Base-by-base conservation (phyloP, 2,888 invertebrate species). In the Diarsia mendica region DNA sequence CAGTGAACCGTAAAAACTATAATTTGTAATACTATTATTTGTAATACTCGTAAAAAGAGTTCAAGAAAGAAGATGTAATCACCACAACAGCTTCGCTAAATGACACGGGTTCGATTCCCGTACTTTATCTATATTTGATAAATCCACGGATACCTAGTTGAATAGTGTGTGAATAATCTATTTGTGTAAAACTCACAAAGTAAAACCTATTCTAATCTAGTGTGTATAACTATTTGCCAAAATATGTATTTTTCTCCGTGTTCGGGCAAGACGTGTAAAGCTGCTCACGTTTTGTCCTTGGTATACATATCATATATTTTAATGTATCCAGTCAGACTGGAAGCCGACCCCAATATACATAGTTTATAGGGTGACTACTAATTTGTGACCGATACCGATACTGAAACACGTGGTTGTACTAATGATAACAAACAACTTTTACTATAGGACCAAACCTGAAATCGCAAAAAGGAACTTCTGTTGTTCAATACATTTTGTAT, bases 251-350 rank as follows among this genome's bases (percentile, higher is more conserved):
- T 71, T 71, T 28, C 3, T 60, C 5, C 10, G 28, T 73, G 67
- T 72, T 10, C 9, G 18, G 84, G 76, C 72, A 53, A 80, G 68
- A 60, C 68, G 33, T 44, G 72, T 0, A 51, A 67, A 67, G 86
- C 85, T 86, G 86, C 82, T 13, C 69, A 44, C 61, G 67, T 79
- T 55, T 80, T 71, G 80, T 77, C 85, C 83, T 39, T 74, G 85
- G 77, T 79, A 77, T 76, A 69, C 72, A 68, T 76, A 80, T 77
- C 61, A 11, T 70, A 65, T 39, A 44, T 20, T 10, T 44, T 5
- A 63, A 71, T 49, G 51, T 72, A 55, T 63, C 63, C 44, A n/a
- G n/a, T 63, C 1, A 15, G 44, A 63, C 63, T n/a, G 63, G 44
- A 63, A 63, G 44, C 44, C 44, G n/a, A 44, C 13, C 39, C 39